These are phyloP conservation scores for Artibeus jamaicensis DNA, from an alignment of 2,797 vertebrate genomes.

Conservation along the genomic window DNA sequence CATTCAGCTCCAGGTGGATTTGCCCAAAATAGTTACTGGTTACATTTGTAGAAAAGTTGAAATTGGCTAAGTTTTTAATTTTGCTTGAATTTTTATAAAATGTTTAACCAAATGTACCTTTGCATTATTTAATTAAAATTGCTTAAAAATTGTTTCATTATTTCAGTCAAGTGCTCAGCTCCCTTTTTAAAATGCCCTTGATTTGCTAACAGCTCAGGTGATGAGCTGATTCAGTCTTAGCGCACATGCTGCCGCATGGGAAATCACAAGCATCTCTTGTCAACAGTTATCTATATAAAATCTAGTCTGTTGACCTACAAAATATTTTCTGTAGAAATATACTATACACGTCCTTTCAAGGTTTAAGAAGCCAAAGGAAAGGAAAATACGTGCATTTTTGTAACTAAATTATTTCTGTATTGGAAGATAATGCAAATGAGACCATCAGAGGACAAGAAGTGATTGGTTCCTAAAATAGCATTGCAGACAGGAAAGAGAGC, in stretches of 20 bases:
- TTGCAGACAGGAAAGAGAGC: neutral
- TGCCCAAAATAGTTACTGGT: slow-evolving; percentile 75
- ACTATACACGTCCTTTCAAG: slow-evolving; percentile 44
- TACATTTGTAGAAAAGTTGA: slow-evolving; percentile 79
- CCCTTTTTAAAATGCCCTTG: slow-evolving; percentile 69
- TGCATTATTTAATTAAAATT: slow-evolving; percentile 83
- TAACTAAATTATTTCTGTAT: slow-evolving; percentile 49
- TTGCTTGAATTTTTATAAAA: slow-evolving; percentile 84
- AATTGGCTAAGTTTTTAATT: slow-evolving; percentile 82
- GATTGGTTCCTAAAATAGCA: neutral
- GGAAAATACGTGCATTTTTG: slow-evolving; percentile 58
- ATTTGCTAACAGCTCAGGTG: slow-evolving; percentile 77
- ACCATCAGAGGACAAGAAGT: neutral
- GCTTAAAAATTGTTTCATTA: slow-evolving; percentile 71
- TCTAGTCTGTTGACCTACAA: slow-evolving; percentile 64
- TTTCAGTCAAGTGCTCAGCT: slow-evolving; percentile 74
- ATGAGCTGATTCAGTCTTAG: slow-evolving; percentile 72
- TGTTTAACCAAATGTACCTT: slow-evolving; percentile 83
- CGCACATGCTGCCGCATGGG: slow-evolving; percentile 79
- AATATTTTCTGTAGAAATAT: slow-evolving; percentile 68
- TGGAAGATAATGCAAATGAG: neutral
- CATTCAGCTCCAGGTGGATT: slow-evolving; percentile 66
- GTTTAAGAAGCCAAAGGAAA: slow-evolving; percentile 50
- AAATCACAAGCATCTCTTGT: slow-evolving; percentile 75
- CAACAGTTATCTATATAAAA: slow-evolving; percentile 61